Evolutionary conservation across 2,888 invertebrate species (phyloP), one percentile per base, ranked within the genome.

Genomic region (Caenorhabditis uteleia): DNA sequence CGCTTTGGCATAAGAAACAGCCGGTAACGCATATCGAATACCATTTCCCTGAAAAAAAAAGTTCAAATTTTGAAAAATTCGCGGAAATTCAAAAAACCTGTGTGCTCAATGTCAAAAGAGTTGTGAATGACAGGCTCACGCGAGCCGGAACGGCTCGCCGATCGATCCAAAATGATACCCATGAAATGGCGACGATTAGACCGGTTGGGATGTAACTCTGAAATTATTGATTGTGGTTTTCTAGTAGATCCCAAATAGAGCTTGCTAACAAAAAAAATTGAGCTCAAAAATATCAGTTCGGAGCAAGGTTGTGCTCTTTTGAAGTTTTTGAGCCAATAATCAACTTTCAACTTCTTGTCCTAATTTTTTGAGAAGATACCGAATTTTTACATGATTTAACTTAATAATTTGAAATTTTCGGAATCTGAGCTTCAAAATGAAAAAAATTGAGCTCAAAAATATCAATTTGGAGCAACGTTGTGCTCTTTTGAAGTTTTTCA

Each of bases 1-100:
- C 2, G 78, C 77, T 25, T 78, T 78, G 0, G 77, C 75, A 36
- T 78, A 78, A 1, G 73, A 69, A 6, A 78, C 78, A 1, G 78
- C 74, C 8, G 78, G 78, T 0, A 78, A 64, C 0, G 72, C 74
- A 47, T 77, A 77, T 2, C 78, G 74, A n/a, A 78, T 73, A 7
- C 77, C 78, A 45, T 78, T 78, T 8, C 78, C 78, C 74, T 78
- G 47, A 26, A 64, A 54, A 29, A 27, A 31, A 31, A 54, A 44
- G 23, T n/a, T n/a, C n/a, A n/a, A 50, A 27, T 18, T 8, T 4
- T 34, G n/a, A 36, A 36, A 47, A 20, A 20, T 26, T 21, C 23
- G 23, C 12, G 2, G 16, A 26, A 21, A 27, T 23, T 49, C 34
- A 31, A 18, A 44, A 20, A n/a, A 70, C 70, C 67, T 75, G 75